phyloP scores from a whole-genome alignment of 2,888 invertebrate genomes.

The Sphaerophoria taeniata region DNA sequence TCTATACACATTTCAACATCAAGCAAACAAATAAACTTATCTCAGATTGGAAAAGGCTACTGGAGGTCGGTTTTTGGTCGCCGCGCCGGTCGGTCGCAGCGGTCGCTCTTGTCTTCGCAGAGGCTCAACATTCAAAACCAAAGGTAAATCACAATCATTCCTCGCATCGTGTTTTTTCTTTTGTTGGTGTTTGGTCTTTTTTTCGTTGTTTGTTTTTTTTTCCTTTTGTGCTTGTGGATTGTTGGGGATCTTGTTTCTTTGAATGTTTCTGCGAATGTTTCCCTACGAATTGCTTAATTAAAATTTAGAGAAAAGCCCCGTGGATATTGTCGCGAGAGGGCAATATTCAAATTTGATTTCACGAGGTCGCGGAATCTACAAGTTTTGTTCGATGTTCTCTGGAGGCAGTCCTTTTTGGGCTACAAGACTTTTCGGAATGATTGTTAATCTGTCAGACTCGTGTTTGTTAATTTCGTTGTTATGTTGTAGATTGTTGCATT shows the following conservation, averaged over 20 bases:
- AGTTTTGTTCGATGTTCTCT: not conserved
- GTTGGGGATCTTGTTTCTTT: conserved; percentile 4
- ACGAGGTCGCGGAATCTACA: conserved; percentile 9
- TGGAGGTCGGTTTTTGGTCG: conserved; percentile 37
- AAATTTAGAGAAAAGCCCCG: conserved; percentile 25
- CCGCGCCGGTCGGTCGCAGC: not conserved
- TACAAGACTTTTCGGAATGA: conserved; percentile 37
- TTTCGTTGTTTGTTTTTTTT: not conserved
- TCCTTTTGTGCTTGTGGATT: not conserved
- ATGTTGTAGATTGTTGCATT: conserved; percentile 15
- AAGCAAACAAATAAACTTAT: conserved; percentile 43
- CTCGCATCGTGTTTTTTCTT: conserved; percentile 11
- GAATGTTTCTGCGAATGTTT: conserved; percentile 50
- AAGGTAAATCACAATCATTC: conserved; percentile 67
- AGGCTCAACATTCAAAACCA: conserved; percentile 39
- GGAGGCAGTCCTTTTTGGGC: conserved; percentile 46
- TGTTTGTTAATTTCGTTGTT: conserved; percentile 33
- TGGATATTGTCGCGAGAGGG: conserved; percentile 47
- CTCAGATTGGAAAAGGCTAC: conserved; percentile 62
- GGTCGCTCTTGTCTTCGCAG: conserved; percentile 4
- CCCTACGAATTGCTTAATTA: conserved; percentile 71
- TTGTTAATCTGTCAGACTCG: conserved; percentile 71
- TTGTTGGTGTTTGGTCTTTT: not conserved
- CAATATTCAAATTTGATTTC: conserved; percentile 64
- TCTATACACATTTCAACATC: conserved; percentile 34